These are phyloP conservation scores for Popillia japonica DNA, from an alignment of 1,140 invertebrate species.

Conservation along the genomic window DNA sequence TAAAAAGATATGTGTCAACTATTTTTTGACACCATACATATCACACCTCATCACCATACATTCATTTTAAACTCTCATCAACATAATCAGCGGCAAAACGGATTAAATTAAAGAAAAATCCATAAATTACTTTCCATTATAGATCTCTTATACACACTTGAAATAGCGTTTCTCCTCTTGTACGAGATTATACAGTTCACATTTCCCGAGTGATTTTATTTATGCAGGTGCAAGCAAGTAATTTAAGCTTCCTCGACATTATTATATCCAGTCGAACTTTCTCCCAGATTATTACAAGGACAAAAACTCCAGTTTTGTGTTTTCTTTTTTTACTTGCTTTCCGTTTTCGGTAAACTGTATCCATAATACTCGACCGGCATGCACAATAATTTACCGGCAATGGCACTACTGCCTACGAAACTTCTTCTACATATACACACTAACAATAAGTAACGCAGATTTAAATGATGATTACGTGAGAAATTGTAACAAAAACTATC, in stretches of 20 bases:
- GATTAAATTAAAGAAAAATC: not conserved
- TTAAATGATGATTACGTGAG: constrained; percentile 12
- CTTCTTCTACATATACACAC: no score
- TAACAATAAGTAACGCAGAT: not conserved
- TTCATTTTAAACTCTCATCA: not conserved
- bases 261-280: constrained; percentile 19
- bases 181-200: not conserved
- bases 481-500: constrained; percentile 22
- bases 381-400: no score
- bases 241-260: not conserved
- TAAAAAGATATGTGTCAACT: no score
- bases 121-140: constrained; percentile 9
- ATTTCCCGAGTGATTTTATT: not conserved
- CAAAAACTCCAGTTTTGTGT: not conserved
- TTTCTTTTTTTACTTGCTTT: not conserved
- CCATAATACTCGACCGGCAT: not conserved
- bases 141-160: not conserved
- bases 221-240: constrained; percentile 26
- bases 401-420: no score
- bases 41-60: not conserved
- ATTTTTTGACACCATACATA: not conserved
- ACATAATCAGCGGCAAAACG: not conserved
- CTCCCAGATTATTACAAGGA: constrained; percentile 25
- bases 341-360: not conserved
- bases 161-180: not conserved